Evolutionary conservation across 2,113 vertebrate genomes (phyloP).

Genomic region (Ptyas mucosa): DNA sequence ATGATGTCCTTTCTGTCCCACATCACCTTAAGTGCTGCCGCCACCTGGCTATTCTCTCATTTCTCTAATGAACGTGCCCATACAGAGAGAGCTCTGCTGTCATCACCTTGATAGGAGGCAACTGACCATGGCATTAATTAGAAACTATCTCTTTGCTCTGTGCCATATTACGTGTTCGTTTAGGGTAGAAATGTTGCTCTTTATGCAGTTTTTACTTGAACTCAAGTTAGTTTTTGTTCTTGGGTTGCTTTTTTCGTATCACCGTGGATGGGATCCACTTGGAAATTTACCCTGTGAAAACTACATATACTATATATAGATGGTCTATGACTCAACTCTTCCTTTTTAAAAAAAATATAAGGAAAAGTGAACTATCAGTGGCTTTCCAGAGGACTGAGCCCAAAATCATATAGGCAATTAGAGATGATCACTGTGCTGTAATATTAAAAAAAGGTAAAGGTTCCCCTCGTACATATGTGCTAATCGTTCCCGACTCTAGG

Average conservation of each 20-base stretch:
- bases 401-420: neutral
- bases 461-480: too few species aligned
- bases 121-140: neutral
- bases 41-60: accelerated
- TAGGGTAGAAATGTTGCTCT: neutral
- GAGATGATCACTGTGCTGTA: neutral
- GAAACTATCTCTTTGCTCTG: neutral
- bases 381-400: neutral
- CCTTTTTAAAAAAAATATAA: too few species aligned
- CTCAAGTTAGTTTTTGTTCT: neutral
- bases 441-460: too few species aligned
- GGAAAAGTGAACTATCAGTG: neutral
- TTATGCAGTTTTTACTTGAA: neutral
- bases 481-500: too few species aligned
- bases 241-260: neutral
- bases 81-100: neutral
- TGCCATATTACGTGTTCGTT: neutral
- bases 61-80: neutral
- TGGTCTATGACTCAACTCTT: neutral
- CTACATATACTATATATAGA: neutral
- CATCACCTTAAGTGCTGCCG: neutral
- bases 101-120: neutral
- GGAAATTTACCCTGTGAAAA: neutral
- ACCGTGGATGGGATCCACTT: neutral
- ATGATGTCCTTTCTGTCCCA: neutral